These are phyloP conservation scores for Ceryle rudis DNA, from an alignment of 2,797 vertebrate genomes.

Conservation along the genomic window DNA sequence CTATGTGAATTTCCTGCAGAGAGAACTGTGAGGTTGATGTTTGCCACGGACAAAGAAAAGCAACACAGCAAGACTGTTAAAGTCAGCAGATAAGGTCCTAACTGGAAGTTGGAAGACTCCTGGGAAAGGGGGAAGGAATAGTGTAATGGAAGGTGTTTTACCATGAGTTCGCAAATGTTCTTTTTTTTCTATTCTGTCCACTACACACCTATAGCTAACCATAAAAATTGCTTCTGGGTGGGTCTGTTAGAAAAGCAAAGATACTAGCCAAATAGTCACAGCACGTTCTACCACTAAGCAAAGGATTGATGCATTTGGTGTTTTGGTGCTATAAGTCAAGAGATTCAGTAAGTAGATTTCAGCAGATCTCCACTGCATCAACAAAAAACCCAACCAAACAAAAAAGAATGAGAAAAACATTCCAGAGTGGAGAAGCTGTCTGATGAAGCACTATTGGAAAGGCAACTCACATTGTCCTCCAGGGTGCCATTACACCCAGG, in stretches of 20 bases:
- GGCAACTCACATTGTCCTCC: conserved; percentile 90
- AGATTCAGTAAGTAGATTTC: background rate
- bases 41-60: background rate
- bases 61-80: background rate
- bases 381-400: background rate
- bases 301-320: background rate
- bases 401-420: background rate
- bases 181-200: background rate
- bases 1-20: background rate
- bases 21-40: background rate
- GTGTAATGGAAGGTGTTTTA: background rate
- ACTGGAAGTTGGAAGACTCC: background rate
- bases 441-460: background rate
- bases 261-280: background rate
- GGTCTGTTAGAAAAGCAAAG: background rate
- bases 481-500: conserved; percentile 91
- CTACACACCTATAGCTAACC: background rate
- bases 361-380: background rate
- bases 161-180: background rate
- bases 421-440: background rate
- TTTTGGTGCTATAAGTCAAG: background rate
- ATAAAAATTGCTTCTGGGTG: background rate
- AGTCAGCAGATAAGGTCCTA: background rate
- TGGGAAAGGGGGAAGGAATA: background rate
- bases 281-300: background rate